phyloP scores from a whole-genome alignment of 2,113 vertebrate genomes.

The Mustela nigripes region DNA sequence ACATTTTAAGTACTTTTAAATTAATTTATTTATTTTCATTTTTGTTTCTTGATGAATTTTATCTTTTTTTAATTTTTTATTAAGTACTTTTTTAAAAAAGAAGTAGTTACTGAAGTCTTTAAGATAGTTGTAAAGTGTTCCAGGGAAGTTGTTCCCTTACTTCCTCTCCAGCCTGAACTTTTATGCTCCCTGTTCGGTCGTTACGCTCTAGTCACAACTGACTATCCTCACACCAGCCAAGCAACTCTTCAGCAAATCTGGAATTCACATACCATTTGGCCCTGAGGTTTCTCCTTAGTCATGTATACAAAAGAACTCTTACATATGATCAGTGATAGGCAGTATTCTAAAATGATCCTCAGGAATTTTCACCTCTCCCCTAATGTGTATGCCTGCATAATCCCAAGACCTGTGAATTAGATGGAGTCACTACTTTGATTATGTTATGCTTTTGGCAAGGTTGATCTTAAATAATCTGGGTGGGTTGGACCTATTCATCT shows the following conservation, averaged over 20 bases:
- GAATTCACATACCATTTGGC: neutral
- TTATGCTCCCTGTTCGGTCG: neutral
- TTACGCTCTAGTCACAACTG: neutral
- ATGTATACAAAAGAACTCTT: neutral
- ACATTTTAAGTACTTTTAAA: neutral
- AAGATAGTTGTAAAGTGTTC: neutral
- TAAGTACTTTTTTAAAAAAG: neutral
- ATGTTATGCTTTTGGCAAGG: neutral
- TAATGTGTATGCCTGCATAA: neutral
- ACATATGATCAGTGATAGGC: neutral
- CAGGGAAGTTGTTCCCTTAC: neutral
- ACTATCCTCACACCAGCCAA: neutral
- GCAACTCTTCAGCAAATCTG: neutral
- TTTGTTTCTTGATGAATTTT: neutral
- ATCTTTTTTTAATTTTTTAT: too few relatives aligned
- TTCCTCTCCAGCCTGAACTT: neutral
- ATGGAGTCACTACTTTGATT: neutral
- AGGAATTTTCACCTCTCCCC: neutral
- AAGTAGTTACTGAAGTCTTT: neutral
- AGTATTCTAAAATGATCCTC: neutral
- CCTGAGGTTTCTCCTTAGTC: neutral
- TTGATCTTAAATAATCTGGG: neutral
- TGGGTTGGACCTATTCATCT: neutral
- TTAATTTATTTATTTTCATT: neutral
- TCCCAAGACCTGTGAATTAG: neutral